A percentile compares a stretch with the other conserved stretches of the same genome.
Conservation (phyloP, 2,113 vertebrate species). For the Takifugu flavidus region DNA sequence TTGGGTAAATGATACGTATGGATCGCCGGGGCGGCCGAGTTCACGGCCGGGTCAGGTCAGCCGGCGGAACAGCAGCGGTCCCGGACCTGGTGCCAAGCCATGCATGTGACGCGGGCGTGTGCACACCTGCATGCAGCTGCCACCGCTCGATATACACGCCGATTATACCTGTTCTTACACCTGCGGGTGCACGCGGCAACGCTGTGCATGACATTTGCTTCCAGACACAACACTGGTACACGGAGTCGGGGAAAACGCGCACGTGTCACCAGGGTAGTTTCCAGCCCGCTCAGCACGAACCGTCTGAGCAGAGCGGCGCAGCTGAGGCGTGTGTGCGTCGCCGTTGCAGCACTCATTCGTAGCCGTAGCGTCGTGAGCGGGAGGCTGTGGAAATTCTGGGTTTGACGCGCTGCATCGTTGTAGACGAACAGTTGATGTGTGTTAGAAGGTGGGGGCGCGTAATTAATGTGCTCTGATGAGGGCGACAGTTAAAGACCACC, state of each 20-base stretch:
- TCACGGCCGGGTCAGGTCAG: conserved; percentile 79
- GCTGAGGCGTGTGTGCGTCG: not conserved
- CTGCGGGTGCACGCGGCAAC: not conserved
- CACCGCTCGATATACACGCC: conserved; percentile 3
- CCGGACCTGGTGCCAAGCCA: conserved; percentile 16
- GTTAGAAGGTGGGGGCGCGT: conserved; percentile 52
- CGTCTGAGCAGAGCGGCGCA: conserved; percentile 6
- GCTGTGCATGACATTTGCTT: conserved; percentile 29
- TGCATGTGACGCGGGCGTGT: conserved; percentile 14
- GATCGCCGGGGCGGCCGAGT: conserved; percentile 73
- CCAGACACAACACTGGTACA: not conserved
- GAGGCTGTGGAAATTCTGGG: conserved; percentile 5
- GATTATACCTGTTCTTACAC: not conserved
- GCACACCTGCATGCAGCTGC: conserved; percentile 24
- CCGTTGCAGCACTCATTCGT: conserved; percentile 16
- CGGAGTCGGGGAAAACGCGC: conserved; percentile 34
- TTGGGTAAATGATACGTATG: conserved; percentile 80
- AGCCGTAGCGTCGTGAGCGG: not conserved
- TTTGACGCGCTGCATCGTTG: conserved; percentile 12
- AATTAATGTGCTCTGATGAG: conserved; percentile 71
- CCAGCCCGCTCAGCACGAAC: conserved; percentile 28
- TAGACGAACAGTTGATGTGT: conserved; percentile 27
- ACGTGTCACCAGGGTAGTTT: conserved; percentile 27
- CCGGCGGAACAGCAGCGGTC: conserved; percentile 17
- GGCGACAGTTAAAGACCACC: conserved; percentile 69